Evolutionary conservation across 2,888 invertebrate genomes (phyloP), one percentile per base, ranked within the genome.

Genomic region (Athalia cordata): DNA sequence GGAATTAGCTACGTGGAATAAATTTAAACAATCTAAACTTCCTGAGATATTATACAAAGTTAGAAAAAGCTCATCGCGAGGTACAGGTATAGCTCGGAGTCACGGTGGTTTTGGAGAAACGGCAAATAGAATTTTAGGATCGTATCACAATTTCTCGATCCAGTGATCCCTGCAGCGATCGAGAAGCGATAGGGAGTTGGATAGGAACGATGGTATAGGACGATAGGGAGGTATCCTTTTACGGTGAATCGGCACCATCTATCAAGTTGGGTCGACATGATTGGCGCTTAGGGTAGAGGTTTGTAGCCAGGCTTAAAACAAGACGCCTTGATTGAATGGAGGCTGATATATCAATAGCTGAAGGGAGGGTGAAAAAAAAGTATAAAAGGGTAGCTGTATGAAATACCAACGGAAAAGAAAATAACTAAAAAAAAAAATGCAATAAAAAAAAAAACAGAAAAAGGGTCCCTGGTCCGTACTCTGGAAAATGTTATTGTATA

Each of bases 271-370:
- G 79, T 83, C 83, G 81, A 83, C 85, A 83, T 84, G 86, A 86
- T 86, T 86, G 87, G 85, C 85, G 84, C 86, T 87, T 83, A 86
- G 85, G 86, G 82, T 77, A 80, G 64, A 75, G 84, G 86, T 86
- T 86, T 86, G 86, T 85, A 85, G 81, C 84, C 81, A 47, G 82
- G 84, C 85, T 86, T 87, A 84, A 84, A 87, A 87, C 87, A 87
- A 87, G 87, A 84, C 85, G 85, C 84, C 83, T 85, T 87, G 87
- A 87, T 87, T 87, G 87, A 87, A 87, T 86, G 83, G 85, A 81
- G 83, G 83, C 84, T 86, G 85, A 86, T 86, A 64, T 62, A 75
- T 75, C 75, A 75, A 62, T 64, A 50, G 75, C 50, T 7, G 15
- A 13, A 59, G 59, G 72, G 72, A 59, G 57, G 57, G 43, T 13